Base-by-base conservation (phyloP, 2,113 vertebrate genomes). In the Dendrocopos noguchii region DNA sequence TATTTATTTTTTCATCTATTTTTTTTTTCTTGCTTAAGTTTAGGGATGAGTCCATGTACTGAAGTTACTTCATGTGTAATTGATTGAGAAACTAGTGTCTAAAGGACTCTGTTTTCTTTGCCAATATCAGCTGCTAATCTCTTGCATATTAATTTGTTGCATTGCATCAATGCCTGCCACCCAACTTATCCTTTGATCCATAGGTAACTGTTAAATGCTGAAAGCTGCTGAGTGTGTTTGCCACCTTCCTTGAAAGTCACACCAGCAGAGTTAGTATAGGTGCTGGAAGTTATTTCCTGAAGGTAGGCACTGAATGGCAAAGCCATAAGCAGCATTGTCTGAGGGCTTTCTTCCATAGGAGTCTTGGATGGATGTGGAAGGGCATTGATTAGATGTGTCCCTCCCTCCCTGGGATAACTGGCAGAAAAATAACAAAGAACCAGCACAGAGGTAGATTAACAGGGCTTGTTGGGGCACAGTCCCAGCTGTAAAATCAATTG, bases 281-380 rank as follows among this genome's bases (percentile, higher is more conserved):
- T 76, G 64, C 57, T 73, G 71, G 50, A 50, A 90, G 42, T 71
- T 60, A 56, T 64, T 93, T 91, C 57, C 84, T 44, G 56, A 67
- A 80, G 71, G 73, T 33, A 84, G 68, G 50, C 0, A 0, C 21
- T 34, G 87, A 61, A 36, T 15, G 52, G 67, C 52, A 79, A 55
- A 80, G 67, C 66, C 28, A 6, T 44, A 31, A 68, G 27, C 39
- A 72, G 59, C 29, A 12, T 18, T 52, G 27, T 91, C 82, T 1
- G 0, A 73, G 31, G n/a, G 34, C 56, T 87, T 87, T 91, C 59
- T 92, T 82, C 84, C 64, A 24, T 0, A 20, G 71, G 34, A 81
- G n/a, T n/a, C 27, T n/a, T 0, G 0, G 67, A 63, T 79, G 50
- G 63, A 80, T 0, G 4, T 6, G 21, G 55, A 67, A 46, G 22